Percentiles rank a stretch among this genome's conserved stretches.
phyloP scores from a whole-genome alignment of 2,113 vertebrate genomes.

The Microtus richardsoni region DNA sequence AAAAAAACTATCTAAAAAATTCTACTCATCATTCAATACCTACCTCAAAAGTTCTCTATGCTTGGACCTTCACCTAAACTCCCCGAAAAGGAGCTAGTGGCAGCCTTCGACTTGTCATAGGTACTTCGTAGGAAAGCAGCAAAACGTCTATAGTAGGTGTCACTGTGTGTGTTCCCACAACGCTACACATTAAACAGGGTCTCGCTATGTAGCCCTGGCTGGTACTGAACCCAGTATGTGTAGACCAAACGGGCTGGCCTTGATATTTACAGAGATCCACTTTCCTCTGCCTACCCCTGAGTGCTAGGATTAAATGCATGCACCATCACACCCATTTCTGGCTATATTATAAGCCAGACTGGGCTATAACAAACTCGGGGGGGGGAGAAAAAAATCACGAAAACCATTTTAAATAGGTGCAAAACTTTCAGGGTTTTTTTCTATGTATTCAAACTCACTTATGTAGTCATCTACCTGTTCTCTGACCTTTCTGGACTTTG shows the following conservation, averaged over 20 bases:
- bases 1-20: constrained; percentile 8
- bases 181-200: neutral
- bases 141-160: neutral
- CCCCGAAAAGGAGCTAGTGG: neutral
- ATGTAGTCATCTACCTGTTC: neutral
- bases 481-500: neutral
- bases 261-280: neutral
- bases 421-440: neutral
- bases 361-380: neutral
- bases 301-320: neutral
- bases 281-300: neutral
- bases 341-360: neutral
- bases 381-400: neutral
- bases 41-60: neutral
- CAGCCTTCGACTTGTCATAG: constrained; percentile 19
- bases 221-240: neutral
- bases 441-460: constrained; percentile 22
- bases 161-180: neutral
- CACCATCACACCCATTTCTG: neutral
- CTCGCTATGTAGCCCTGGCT: neutral
- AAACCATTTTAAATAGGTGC: neutral
- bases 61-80: constrained; percentile 18
- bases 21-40: constrained; percentile 20
- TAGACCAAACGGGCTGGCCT: neutral
- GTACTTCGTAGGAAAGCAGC: neutral